Base-by-base conservation (phyloP, 2,797 vertebrate species). In the Heliangelus exortis region DNA sequence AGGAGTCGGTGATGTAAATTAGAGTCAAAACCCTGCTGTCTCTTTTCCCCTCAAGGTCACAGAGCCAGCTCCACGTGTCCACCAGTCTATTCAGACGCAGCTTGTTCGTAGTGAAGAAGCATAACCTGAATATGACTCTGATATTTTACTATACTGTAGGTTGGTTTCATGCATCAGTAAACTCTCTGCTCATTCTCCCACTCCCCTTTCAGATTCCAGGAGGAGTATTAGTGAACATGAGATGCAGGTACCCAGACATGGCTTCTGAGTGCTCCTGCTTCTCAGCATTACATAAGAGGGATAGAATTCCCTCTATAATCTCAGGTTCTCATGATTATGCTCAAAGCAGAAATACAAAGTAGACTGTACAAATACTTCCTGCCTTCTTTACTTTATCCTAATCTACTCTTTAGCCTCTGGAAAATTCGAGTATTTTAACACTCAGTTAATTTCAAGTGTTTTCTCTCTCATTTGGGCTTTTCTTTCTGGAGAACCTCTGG, bases 1-100 rank as follows among this genome's bases (percentile, higher is more conserved):
- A 89, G 72, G 72, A 89, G 68, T 83, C 88, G 72, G 62, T 93
- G 89, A 92, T 93, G 76, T 92, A 92, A 84, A 95, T 78, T 88
- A 39, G 82, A 92, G 50, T 81, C 19, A 11, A 93, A 85, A 75
- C 69, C 84, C 82, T 76, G 84, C 89, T 93, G 79, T 81, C 39
- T 83, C 22, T 89, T 51, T 36, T 65, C 43, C 47, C 43, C 43
- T 55, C 79, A 84, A 63, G 81, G 84, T 95, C 92, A 87, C 34
- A 43, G 57, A 80, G 66, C 28, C 50, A 81, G 61, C 51, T 84
- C 36, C 31, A 21, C 11, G 7, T 80, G 84, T 69, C 86, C 57
- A 71, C 48, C 86, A 57, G 25, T 65, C 85, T 63, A 58, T 34
- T 45, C 67, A 74, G 59, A 34, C 11, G 28, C 54, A 77, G 22